phyloP scores from a whole-genome alignment of 2,113 vertebrate genomes.

The Lucifuga dentata region DNA sequence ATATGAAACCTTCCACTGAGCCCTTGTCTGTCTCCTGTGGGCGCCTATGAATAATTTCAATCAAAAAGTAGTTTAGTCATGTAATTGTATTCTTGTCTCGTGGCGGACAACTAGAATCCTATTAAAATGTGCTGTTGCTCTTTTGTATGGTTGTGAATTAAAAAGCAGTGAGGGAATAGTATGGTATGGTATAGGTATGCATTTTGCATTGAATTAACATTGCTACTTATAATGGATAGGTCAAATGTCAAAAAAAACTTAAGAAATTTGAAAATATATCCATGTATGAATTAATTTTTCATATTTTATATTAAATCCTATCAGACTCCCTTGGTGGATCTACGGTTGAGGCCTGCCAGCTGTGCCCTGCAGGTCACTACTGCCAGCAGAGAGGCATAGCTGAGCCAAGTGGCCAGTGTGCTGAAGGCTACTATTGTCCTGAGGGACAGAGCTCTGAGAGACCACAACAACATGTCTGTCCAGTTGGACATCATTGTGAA shows the following conservation, averaged over 20 bases:
- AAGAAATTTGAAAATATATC: not conserved
- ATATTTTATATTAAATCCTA: not conserved
- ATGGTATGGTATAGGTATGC: conserved; percentile 25
- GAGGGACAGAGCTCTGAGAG: conserved; percentile 76
- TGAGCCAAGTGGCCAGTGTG: conserved; percentile 78
- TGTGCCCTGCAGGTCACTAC: conserved; percentile 80
- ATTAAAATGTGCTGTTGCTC: conserved; percentile 53
- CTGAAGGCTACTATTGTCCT: conserved; percentile 82
- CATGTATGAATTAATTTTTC: conserved; percentile 5
- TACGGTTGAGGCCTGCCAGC: conserved; percentile 66
- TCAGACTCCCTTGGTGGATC: conserved; percentile 71
- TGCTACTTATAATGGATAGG: conserved; percentile 9
- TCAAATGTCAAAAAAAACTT: not conserved
- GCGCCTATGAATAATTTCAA: conserved; percentile 62
- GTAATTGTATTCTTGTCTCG: conserved; percentile 67
- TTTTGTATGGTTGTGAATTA: conserved; percentile 44
- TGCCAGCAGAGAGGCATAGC: conserved; percentile 70
- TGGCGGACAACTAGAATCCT: conserved; percentile 49
- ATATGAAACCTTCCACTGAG: conserved; percentile 42
- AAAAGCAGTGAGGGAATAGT: conserved; percentile 38
- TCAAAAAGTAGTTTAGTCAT: conserved; percentile 65
- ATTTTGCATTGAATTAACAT: conserved; percentile 40
- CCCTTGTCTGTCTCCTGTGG: conserved; percentile 21
- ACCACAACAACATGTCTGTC: conserved; percentile 78
- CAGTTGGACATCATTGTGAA: conserved; percentile 84